Evolutionary conservation across 2,113 vertebrate genomes (phyloP).

Genomic region (Tor tambroides): DNA sequence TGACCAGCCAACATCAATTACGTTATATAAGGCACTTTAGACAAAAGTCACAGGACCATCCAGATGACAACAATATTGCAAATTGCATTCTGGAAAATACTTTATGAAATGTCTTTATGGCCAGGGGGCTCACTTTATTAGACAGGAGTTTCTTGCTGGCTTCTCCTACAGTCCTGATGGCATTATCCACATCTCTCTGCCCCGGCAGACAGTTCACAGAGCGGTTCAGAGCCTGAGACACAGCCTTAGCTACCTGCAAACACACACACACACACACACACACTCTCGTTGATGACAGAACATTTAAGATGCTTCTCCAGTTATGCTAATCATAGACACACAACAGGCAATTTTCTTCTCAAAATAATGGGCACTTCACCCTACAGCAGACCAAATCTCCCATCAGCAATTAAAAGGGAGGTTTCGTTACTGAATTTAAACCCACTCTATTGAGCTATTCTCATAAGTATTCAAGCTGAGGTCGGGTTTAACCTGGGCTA

Average conservation of each 20-base stretch:
- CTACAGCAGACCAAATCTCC: slow-evolving; percentile 3
- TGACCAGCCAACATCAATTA: neutral
- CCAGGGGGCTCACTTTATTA: slow-evolving; percentile 77
- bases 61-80: slow-evolving; percentile 4
- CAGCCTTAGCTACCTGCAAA: slow-evolving; percentile 92
- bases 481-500: slow-evolving; percentile 84
- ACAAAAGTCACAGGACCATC: neutral
- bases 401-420: slow-evolving; percentile 47
- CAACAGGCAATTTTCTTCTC: too few species aligned
- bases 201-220: slow-evolving; percentile 95
- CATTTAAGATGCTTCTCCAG: neutral
- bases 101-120: neutral
- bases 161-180: slow-evolving; percentile 90
- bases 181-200: slow-evolving; percentile 94
- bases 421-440: slow-evolving; percentile 36
- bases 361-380: neutral
- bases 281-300: too few species aligned
- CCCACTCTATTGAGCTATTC: neutral
- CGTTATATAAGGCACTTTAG: neutral
- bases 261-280: too few species aligned
- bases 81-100: neutral
- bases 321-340: slow-evolving; percentile 39
- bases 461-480: neutral
- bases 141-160: slow-evolving; percentile 92
- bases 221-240: slow-evolving; percentile 92